phyloP scores from a whole-genome alignment of 1,140 invertebrate genomes.

The Diprion similis region DNA sequence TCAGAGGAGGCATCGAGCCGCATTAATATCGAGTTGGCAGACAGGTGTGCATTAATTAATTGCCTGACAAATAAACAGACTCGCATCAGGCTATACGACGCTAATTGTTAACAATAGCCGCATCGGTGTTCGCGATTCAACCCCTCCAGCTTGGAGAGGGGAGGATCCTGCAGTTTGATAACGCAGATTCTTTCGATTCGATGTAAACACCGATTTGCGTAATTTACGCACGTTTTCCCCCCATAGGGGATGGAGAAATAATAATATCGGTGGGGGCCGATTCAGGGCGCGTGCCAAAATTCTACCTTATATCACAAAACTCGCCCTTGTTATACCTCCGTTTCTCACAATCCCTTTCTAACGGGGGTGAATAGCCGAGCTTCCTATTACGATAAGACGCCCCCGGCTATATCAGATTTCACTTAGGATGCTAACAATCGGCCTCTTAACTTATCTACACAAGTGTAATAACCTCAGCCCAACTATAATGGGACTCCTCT shows the following conservation, averaged over 20 bases:
- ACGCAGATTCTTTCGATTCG: too few relatives aligned
- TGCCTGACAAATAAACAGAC: slow-evolving; percentile 7
- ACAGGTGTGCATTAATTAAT: background rate
- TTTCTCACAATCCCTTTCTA: slow-evolving; percentile 10
- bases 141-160: background rate
- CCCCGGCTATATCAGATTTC: background rate
- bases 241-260: too few relatives aligned
- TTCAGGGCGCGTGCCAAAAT: too few relatives aligned
- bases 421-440: too few relatives aligned
- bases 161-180: background rate
- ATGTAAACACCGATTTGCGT: too few relatives aligned
- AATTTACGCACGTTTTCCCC: background rate
- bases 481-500: too few relatives aligned
- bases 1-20: background rate
- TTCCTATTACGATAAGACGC: background rate
- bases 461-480: background rate
- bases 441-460: background rate
- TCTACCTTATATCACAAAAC: background rate
- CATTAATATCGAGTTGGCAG: background rate
- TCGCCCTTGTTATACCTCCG: background rate
- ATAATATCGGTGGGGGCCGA: too few relatives aligned
- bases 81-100: background rate
- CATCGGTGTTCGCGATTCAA: background rate
- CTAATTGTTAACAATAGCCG: background rate
- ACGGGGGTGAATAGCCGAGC: background rate